A percentile compares a stretch with the other conserved stretches of the same genome.
These are phyloP conservation scores for Acomys russatus DNA, from an alignment of 2,797 vertebrate species.

Conservation along the genomic window DNA sequence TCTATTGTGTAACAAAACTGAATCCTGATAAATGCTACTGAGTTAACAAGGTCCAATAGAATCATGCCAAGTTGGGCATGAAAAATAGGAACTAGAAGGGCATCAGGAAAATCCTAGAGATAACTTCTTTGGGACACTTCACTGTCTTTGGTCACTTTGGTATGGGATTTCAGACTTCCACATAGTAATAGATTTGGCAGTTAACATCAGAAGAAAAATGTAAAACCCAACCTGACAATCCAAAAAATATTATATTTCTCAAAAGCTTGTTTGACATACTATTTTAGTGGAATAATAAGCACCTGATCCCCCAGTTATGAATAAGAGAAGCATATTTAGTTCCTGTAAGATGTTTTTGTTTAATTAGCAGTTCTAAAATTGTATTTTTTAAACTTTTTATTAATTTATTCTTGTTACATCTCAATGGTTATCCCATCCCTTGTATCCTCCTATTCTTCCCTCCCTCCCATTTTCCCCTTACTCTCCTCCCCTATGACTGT, in stretches of 20 bases:
- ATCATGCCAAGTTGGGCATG: background rate
- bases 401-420: too few relatives aligned
- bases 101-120: background rate
- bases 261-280: background rate
- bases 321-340: constrained; percentile 58
- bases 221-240: background rate
- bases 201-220: background rate
- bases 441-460: too few relatives aligned
- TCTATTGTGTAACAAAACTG: constrained; percentile 48
- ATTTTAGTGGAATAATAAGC: background rate
- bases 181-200: constrained; percentile 23
- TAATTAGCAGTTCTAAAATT: constrained; percentile 55
- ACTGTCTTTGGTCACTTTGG: background rate
- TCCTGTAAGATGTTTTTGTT: background rate
- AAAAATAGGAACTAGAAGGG: constrained; percentile 58
- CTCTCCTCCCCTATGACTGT: too few relatives aligned
- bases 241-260: background rate
- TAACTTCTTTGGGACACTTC: constrained; percentile 36
- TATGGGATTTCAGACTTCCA: background rate
- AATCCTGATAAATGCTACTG: constrained; percentile 54
- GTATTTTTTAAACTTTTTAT: too few relatives aligned
- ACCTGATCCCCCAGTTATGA: background rate
- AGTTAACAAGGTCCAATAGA: constrained; percentile 54
- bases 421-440: too few relatives aligned
- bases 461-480: too few relatives aligned